A percentile compares a stretch with the other conserved stretches of the same genome.
Conservation (phyloP, 2,113 vertebrate genomes). For the Eurystomus gularis region DNA sequence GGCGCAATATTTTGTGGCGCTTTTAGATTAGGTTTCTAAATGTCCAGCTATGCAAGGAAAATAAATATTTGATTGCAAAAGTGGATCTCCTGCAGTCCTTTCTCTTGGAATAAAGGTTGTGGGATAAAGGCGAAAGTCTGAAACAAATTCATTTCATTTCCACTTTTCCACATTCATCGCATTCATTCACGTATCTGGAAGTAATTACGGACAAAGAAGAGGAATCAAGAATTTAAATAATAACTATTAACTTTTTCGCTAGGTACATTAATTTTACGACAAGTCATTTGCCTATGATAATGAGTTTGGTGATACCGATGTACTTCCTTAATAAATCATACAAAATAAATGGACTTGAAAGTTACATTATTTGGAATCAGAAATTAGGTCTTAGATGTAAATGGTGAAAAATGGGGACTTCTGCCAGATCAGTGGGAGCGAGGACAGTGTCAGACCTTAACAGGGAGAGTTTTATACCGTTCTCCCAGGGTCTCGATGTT, state of each 20-base stretch:
- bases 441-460: background rate
- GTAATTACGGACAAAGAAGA: constrained; percentile 66
- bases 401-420: background rate
- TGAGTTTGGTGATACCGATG: constrained; percentile 57
- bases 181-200: constrained; percentile 44
- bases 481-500: background rate
- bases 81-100: background rate
- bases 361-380: constrained; percentile 43
- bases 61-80: background rate
- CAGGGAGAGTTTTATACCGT: background rate
- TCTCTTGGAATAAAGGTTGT: background rate
- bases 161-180: constrained; percentile 36
- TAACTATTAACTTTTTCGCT: constrained; percentile 33
- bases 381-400: constrained; percentile 5
- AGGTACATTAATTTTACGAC: constrained; percentile 67
- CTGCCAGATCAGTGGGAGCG: background rate
- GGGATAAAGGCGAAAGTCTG: background rate
- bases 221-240: constrained; percentile 65
- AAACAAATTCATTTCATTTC: constrained; percentile 45
- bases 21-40: background rate
- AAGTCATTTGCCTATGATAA: constrained; percentile 62
- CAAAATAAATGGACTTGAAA: constrained; percentile 66
- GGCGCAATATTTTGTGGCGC: background rate
- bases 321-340: constrained; percentile 49
- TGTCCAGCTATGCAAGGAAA: background rate